Percentiles rank a stretch among this genome's conserved stretches.
phyloP scores from a whole-genome alignment of 1,140 invertebrate genomes.

The Calephelis virginiensis region DNA sequence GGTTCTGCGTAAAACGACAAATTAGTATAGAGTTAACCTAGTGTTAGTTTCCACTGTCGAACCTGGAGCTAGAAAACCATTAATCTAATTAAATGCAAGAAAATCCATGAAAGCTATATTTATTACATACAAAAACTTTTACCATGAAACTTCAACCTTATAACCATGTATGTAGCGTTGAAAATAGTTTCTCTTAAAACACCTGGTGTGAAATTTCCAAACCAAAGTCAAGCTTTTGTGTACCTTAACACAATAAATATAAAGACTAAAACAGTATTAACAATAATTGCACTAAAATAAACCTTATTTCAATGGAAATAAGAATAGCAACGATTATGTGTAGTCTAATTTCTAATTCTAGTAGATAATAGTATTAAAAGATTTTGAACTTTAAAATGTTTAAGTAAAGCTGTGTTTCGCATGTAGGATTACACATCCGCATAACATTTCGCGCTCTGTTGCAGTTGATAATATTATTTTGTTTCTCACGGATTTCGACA shows the following conservation, averaged over 20 bases:
- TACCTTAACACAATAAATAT: slow-evolving; percentile 24
- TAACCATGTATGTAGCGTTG: not conserved
- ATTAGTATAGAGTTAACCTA: no score
- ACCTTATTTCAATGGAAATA: slow-evolving; percentile 27
- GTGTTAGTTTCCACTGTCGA: not conserved
- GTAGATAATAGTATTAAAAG: slow-evolving; percentile 8
- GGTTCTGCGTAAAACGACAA: no score
- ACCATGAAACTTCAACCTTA: slow-evolving; percentile 9
- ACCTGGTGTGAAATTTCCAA: not conserved
- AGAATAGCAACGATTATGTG: slow-evolving; percentile 17
- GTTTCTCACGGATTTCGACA: slow-evolving; percentile 40
- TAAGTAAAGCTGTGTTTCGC: slow-evolving; percentile 25
- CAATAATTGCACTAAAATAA: slow-evolving; percentile 18
- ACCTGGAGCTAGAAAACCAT: slow-evolving; percentile 4
- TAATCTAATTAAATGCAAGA: slow-evolving; percentile 17
- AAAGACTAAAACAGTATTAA: slow-evolving; percentile 15
- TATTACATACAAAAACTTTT: not conserved
- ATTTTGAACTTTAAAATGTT: slow-evolving; percentile 34
- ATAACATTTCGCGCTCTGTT: slow-evolving; percentile 36
- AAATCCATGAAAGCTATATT: slow-evolving; percentile 14
- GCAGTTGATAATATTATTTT: slow-evolving; percentile 39
- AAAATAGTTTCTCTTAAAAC: slow-evolving; percentile 16
- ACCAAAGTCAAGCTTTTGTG: slow-evolving; percentile 11
- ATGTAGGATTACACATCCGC: slow-evolving; percentile 18
- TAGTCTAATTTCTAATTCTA: slow-evolving; percentile 21